Conservation (phyloP, 2,888 invertebrate species). For the Ethmia dodecea region DNA sequence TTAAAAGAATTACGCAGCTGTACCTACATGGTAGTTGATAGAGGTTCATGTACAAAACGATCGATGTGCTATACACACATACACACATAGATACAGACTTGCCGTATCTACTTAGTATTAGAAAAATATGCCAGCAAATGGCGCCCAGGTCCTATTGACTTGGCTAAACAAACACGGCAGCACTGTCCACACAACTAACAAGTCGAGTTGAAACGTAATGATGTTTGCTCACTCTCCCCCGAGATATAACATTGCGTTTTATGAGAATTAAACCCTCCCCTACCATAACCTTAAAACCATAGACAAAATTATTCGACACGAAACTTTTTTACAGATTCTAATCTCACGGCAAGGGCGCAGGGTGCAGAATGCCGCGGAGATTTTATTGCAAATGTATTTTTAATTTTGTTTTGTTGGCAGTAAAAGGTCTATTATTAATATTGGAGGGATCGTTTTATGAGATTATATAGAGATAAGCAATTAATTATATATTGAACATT, state of each 20-base stretch:
- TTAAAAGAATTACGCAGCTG: no score
- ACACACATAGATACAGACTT: no score
- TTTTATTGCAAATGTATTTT: constrained; percentile 1
- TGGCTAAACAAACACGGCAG: constrained; percentile 3
- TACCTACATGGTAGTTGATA: no score
- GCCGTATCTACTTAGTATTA: no score
- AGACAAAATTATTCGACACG: constrained; percentile 11
- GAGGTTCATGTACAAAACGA: no score
- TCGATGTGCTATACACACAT: no score
- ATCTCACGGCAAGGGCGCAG: constrained; percentile 23
- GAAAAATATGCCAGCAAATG: no score
- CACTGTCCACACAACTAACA: neutral
- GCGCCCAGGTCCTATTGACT: constrained; percentile 3
- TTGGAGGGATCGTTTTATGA: constrained; percentile 11
- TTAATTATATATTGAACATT: no score
- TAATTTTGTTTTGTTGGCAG: constrained; percentile 5
- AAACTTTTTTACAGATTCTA: constrained; percentile 31
- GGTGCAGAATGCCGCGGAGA: constrained; percentile 12
- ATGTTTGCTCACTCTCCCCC: constrained; percentile 63
- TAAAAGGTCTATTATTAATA: constrained; percentile 15
- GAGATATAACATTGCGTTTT: constrained; percentile 56
- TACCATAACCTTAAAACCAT: constrained; percentile 28
- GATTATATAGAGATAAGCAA: no score
- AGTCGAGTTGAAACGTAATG: constrained; percentile 37
- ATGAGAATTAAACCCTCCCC: constrained; percentile 55